These are phyloP conservation scores for Chelonus formosanus DNA, from an alignment of 2,888 invertebrate genomes.

Conservation along the genomic window DNA sequence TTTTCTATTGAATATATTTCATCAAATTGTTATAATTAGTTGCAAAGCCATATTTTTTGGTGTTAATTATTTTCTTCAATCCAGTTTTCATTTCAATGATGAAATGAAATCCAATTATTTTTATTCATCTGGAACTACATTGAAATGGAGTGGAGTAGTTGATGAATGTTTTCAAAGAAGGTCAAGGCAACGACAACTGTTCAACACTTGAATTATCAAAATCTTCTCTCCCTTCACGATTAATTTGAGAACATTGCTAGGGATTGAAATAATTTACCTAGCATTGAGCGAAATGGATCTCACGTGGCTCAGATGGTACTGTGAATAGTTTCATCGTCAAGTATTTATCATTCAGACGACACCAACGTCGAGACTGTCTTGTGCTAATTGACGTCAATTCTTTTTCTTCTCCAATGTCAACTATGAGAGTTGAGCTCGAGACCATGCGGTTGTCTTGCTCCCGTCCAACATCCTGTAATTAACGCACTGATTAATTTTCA, in stretches of 20 bases:
- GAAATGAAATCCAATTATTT: not conserved
- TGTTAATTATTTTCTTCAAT: no score
- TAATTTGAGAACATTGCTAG: conserved; percentile 49
- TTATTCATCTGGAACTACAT: not conserved
- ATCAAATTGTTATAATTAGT: no score
- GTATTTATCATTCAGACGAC: conserved; percentile 39
- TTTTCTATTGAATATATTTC: no score
- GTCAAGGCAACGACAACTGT: conserved; percentile 2
- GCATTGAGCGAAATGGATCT: conserved; percentile 47
- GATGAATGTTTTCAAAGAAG: conserved; percentile 3
- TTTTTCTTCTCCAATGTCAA: conserved; percentile 10
- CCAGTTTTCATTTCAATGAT: no score
- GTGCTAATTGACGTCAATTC: conserved; percentile 29
- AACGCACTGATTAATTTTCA: conserved; percentile 11
- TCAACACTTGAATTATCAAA: not conserved
- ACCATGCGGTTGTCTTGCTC: not conserved
- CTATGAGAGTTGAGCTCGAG: not conserved
- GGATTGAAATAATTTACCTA: conserved; percentile 52
- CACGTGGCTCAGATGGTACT: conserved; percentile 45
- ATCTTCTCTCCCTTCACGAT: conserved; percentile 44
- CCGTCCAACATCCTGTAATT: conserved; percentile 10
- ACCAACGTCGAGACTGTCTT: conserved; percentile 19
- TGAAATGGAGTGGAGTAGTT: not conserved
- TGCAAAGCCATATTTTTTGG: no score
- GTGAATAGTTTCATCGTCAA: conserved; percentile 42